A percentile compares a stretch with the other conserved stretches of the same genome.
These are phyloP conservation scores for Dreissena rostriformis DNA, from an alignment of 1,140 invertebrate genomes.

Conservation along the genomic window DNA sequence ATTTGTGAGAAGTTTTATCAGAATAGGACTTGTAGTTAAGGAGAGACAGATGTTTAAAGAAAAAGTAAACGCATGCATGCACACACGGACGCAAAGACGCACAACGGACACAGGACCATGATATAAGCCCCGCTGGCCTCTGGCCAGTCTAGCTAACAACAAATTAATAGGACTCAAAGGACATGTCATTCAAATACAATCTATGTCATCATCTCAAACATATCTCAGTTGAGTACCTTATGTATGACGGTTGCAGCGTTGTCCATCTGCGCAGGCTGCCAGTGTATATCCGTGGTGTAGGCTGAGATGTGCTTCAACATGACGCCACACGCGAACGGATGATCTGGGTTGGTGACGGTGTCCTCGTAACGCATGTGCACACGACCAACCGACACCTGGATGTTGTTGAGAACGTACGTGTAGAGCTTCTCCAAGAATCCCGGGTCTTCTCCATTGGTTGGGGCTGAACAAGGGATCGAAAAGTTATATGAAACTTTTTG, in stretches of 20 bases:
- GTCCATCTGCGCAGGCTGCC: conserved; percentile 88
- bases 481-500: too few relatives aligned
- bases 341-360: conserved; percentile 85
- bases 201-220: too few relatives aligned
- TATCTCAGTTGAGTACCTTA: conserved; percentile 82
- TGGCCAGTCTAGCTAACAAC: too few relatives aligned
- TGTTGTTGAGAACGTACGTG: conserved; percentile 89
- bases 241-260: conserved; percentile 86
- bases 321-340: conserved; percentile 88
- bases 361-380: conserved; percentile 93
- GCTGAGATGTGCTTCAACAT: conserved; percentile 90
- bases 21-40: too few relatives aligned
- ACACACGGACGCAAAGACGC: too few relatives aligned
- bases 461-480: conserved; percentile 42
- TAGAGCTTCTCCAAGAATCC: conserved; percentile 88
- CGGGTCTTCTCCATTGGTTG: conserved; percentile 67
- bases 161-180: too few relatives aligned
- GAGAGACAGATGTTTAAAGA: too few relatives aligned
- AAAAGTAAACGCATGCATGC: too few relatives aligned
- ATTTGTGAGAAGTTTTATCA: too few relatives aligned
- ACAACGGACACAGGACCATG: too few relatives aligned
- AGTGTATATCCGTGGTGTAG: conserved; percentile 92
- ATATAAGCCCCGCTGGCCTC: too few relatives aligned
- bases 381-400: conserved; percentile 90
- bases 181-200: not conserved